Evolutionary conservation across 2,113 vertebrate genomes (phyloP).

Genomic region (Excalfactoria chinensis): DNA sequence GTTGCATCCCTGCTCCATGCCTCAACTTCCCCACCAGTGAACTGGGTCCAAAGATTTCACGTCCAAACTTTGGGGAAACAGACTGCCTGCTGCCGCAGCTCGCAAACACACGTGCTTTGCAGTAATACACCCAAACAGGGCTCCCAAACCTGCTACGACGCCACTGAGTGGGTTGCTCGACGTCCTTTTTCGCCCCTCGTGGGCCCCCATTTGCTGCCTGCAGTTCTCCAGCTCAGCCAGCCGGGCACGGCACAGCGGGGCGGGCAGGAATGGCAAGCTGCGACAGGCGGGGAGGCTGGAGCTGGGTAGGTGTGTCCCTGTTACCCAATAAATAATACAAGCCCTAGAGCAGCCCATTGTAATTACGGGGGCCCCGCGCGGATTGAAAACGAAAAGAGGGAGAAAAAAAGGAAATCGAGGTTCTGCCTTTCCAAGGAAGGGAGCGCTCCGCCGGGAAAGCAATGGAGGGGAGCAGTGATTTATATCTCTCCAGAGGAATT

Average conservation of each 20-base stretch:
- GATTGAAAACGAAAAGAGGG: conserved; percentile 52
- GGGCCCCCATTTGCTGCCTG: accelerated
- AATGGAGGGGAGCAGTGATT: conserved; percentile 44
- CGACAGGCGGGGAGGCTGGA: conserved; percentile 12
- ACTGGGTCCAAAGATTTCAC: conserved; percentile 1
- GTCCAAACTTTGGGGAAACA: background rate
- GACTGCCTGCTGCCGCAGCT: accelerated
- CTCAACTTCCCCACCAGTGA: background rate
- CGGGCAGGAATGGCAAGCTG: conserved; percentile 18
- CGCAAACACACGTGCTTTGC: accelerated
- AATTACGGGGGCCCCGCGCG: conserved; percentile 61
- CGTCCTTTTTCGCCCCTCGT: background rate
- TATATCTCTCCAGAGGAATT: conserved; percentile 62
- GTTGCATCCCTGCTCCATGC: background rate
- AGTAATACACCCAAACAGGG: background rate
- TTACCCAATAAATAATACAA: conserved; percentile 68
- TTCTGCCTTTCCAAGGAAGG: conserved; percentile 59
- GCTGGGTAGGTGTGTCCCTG: conserved; percentile 44
- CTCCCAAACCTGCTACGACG: background rate
- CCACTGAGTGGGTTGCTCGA: background rate
- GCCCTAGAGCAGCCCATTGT: conserved; percentile 63
- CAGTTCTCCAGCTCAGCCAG: background rate
- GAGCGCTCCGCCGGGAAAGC: background rate
- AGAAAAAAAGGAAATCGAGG: conserved; percentile 54
- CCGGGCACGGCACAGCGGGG: background rate